Evolutionary conservation across 1,140 invertebrate species (phyloP).

Genomic region (Nymphalis io): DNA sequence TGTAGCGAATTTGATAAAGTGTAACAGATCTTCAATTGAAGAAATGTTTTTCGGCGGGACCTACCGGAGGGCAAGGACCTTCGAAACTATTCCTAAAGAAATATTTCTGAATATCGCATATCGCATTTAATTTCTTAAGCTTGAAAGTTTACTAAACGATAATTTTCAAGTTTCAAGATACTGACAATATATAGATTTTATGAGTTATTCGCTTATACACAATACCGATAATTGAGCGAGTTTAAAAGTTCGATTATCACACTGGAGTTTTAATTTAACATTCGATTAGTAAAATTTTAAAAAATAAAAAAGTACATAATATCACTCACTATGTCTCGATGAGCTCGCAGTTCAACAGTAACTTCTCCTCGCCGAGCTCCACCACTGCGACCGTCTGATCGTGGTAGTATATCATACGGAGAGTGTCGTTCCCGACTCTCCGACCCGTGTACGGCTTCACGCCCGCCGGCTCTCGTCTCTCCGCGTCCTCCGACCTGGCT

Average conservation of each 20-base stretch:
- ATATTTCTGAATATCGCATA: too few relatives aligned
- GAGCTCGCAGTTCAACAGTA: constrained; percentile 88
- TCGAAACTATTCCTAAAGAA: background rate
- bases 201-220: too few relatives aligned
- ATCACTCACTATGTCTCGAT: constrained; percentile 89
- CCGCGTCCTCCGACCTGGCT: constrained; percentile 54
- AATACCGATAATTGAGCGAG: too few relatives aligned
- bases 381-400: constrained; percentile 91
- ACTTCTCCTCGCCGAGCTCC: constrained; percentile 84
- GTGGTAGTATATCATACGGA: constrained; percentile 87
- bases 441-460: constrained; percentile 83
- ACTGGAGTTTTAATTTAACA: too few relatives aligned
- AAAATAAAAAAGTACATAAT: background rate
- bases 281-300: background rate
- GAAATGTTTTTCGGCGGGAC: constrained; percentile 17
- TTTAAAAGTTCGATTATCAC: too few relatives aligned
- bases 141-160: too few relatives aligned
- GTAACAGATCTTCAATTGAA: constrained; percentile 19
- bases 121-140: too few relatives aligned
- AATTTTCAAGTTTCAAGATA: too few relatives aligned
- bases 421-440: constrained; percentile 82
- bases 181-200: too few relatives aligned
- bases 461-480: constrained; percentile 58
- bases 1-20: background rate
- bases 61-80: constrained; percentile 23